Conservation (phyloP, 2,797 vertebrate species). For the Enteromius fasciolatus region DNA sequence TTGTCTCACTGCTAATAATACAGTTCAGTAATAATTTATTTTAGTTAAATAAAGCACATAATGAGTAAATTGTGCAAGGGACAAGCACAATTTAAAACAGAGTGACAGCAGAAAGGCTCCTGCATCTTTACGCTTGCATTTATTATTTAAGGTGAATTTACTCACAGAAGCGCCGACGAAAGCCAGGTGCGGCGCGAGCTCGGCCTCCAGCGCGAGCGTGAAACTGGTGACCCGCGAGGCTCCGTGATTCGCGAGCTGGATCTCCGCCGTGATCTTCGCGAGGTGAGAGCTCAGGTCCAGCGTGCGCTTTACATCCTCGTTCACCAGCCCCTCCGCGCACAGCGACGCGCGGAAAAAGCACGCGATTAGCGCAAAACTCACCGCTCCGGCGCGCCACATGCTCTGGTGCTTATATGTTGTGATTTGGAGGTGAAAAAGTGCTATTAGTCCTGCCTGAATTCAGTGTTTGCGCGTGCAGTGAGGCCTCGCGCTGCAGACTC, state of each 20-base stretch:
- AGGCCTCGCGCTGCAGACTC: constrained; percentile 69
- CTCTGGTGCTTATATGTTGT: not conserved
- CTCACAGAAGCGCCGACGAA: constrained; percentile 92
- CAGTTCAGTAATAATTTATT: not conserved
- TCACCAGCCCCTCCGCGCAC: constrained; percentile 77
- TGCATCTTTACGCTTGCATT: not conserved
- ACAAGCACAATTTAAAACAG: not conserved
- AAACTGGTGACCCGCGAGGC: constrained; percentile 79
- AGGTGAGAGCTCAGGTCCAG: constrained; percentile 92
- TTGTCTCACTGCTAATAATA: not conserved
- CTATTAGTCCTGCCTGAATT: not conserved
- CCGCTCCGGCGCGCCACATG: constrained; percentile 6
- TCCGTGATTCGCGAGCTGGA: constrained; percentile 84
- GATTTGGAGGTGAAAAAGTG: not conserved
- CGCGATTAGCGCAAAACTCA: constrained; percentile 35
- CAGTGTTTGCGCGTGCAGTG: constrained; percentile 15
- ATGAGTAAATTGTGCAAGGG: not conserved
- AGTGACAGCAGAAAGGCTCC: not conserved
- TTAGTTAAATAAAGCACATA: not conserved
- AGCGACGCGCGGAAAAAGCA: constrained; percentile 60
- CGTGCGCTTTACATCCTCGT: constrained; percentile 91
- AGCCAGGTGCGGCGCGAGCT: constrained; percentile 84
- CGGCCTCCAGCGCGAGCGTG: constrained; percentile 85
- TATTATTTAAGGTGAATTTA: not conserved
- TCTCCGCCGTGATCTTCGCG: constrained; percentile 89